phyloP scores from a whole-genome alignment of 2,888 invertebrate species.

The Lasius platythorax region DNA sequence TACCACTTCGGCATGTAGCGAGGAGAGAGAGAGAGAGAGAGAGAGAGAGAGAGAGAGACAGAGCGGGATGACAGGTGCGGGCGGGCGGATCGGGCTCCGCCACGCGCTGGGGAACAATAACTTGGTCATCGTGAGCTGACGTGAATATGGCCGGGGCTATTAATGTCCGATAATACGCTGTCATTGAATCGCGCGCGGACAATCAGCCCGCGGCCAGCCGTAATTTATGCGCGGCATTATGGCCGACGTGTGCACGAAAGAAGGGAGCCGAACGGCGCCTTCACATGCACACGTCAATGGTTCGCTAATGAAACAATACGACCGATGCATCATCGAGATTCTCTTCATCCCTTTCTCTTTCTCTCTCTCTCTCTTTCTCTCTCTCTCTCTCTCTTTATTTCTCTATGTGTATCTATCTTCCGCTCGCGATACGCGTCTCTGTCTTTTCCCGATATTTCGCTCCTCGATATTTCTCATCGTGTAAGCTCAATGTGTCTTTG shows the following conservation, averaged over 20 bases:
- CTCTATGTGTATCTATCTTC: not conserved
- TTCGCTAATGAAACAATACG: constrained; percentile 75
- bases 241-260: constrained; percentile 34
- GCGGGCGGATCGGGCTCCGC: constrained; percentile 58
- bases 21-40: not conserved
- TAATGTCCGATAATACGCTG: constrained; percentile 72
- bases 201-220: constrained; percentile 63
- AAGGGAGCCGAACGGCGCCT: constrained; percentile 44
- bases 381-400: constrained; percentile 17
- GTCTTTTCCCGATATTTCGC: constrained; percentile 34
- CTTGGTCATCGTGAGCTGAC: constrained; percentile 66
- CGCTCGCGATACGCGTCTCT: constrained; percentile 32
- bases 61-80: constrained; percentile 58
- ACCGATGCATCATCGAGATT: constrained; percentile 49
- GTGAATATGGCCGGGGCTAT: constrained; percentile 70
- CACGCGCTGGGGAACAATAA: constrained; percentile 71
- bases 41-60: not conserved
- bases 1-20: not conserved
- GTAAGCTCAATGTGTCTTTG: constrained; percentile 17
- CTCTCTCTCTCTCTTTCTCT: not conserved
- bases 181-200: constrained; percentile 73
- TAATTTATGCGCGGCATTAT: constrained; percentile 72
- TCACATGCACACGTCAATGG: constrained; percentile 68
- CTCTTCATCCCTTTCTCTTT: constrained; percentile 20
- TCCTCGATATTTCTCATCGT: constrained; percentile 29